Evolutionary conservation across 2,888 invertebrate species (phyloP), one percentile per base, ranked within the genome.

Genomic region (Arenicola marina): DNA sequence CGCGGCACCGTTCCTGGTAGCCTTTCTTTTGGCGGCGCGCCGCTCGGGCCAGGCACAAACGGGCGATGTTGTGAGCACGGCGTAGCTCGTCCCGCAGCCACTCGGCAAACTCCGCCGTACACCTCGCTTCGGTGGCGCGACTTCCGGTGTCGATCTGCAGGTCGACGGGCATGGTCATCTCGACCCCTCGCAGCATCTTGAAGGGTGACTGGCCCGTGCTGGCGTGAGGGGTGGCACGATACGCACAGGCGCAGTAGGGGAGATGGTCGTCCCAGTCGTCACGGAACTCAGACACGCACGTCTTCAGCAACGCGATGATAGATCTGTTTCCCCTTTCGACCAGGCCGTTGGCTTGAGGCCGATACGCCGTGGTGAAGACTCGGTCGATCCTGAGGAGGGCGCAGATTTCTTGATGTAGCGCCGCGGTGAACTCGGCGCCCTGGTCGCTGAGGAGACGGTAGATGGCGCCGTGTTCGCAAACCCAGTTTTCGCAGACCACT

Each of bases 251-350:
- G 11, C 66, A 54, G 64, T 57, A 62, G 1, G 65, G 67, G 15
- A 68, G 48, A 56, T 70, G 60, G 21, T 63, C 62, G 56, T 67
- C 71, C 70, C 67, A 71, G 38, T 64, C 62, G 31, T 18, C 7
- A 11, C 15, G 29, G 24, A 28, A 15, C 11, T 24, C 53, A 15
- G 11, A 21, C 11, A 21, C 29, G 11, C 24, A 7, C 7, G 7
- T 28, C 4, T 24, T 53, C 24, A 53, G 11, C 24, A 15, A 11
- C 15, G 24, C 48, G 53, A 4, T 24, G 24, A 31, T 4, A 11
- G 26, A 11, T 31, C 53, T 26, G 53, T 24, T 53, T 11, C 24
- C 7, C 4, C 53, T 4, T 31, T 53, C 53, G 4, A 29, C 53
- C 4, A 53, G 21, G 4, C 31, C 26, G 29, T 53, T 31, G 7